phyloP scores from a whole-genome alignment of 2,797 vertebrate species.

The Peromyscus aztecus region DNA sequence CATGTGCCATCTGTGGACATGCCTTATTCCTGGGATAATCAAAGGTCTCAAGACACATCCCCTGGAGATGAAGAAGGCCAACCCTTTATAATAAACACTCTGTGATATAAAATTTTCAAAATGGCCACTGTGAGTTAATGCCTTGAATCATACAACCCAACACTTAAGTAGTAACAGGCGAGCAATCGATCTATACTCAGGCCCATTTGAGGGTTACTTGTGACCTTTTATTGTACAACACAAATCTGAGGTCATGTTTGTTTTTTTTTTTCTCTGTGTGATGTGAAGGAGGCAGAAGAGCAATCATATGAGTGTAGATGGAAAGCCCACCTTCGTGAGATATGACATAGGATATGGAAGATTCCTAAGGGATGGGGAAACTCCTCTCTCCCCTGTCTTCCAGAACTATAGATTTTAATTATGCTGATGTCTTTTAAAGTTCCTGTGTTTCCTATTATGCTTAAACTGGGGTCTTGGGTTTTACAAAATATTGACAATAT shows the following conservation, averaged over 20 bases:
- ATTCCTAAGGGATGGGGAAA: too few relatives aligned
- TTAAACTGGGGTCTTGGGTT: not conserved
- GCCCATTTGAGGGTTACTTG: not conserved
- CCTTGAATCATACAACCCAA: not conserved
- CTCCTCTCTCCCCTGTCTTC: not conserved
- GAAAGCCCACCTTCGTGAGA: fast-evolving
- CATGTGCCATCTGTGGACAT: not conserved
- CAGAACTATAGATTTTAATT: not conserved
- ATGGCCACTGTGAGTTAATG: not conserved
- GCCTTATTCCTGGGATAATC: not conserved
- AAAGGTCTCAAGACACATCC: not conserved
- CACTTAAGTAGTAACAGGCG: not conserved
- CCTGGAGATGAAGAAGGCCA: not conserved
- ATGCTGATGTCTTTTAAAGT: not conserved
- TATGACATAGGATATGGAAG: fast-evolving
- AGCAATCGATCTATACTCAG: not conserved
- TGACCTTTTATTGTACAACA: not conserved
- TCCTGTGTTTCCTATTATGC: not conserved
- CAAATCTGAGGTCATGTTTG: too few relatives aligned
- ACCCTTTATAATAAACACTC: too few relatives aligned
- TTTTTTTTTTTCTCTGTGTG: not conserved
- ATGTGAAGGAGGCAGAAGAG: too few relatives aligned
- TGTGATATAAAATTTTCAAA: not conserved
- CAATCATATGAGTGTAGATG: too few relatives aligned
- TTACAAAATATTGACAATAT: not conserved